A percentile compares a stretch with the other conserved stretches of the same genome.
phyloP scores from a whole-genome alignment of 2,113 vertebrate species.

The Macquaria australasica region DNA sequence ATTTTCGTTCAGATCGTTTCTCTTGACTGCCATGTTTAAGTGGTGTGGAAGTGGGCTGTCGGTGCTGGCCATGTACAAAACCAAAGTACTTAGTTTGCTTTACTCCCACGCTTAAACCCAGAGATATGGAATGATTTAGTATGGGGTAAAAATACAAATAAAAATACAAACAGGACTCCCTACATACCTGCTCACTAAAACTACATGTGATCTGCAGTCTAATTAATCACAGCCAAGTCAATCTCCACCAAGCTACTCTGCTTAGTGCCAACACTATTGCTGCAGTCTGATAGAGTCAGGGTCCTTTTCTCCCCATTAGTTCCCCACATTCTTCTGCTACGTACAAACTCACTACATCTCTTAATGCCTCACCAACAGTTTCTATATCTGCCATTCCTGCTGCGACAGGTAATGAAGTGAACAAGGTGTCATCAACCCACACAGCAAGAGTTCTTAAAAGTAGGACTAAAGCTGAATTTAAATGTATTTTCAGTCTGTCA shows the following conservation, averaged over 20 bases:
- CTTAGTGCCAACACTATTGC: neutral
- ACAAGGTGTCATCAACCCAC: neutral
- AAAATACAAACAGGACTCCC: neutral
- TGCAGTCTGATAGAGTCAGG: neutral
- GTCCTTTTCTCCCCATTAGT: neutral
- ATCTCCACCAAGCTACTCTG: neutral
- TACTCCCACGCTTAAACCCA: neutral
- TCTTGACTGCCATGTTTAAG: neutral
- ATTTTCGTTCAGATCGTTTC: neutral
- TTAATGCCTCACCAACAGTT: neutral
- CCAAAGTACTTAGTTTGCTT: neutral
- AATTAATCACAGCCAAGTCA: neutral
- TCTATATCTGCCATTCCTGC: neutral
- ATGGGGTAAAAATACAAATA: neutral
- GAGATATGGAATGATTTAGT: neutral
- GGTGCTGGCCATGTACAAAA: neutral
- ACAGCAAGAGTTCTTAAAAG: neutral
- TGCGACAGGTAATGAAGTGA: neutral
- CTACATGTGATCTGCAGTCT: slow-evolving; percentile 4
- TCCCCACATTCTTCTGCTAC: neutral
- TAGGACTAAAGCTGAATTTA: neutral
- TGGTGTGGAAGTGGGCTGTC: neutral
- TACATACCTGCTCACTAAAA: neutral
- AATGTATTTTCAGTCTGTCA: neutral
- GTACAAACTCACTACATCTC: neutral